These are phyloP conservation scores for Engraulis encrasicolus DNA, from an alignment of 2,113 vertebrate species.

Conservation along the genomic window DNA sequence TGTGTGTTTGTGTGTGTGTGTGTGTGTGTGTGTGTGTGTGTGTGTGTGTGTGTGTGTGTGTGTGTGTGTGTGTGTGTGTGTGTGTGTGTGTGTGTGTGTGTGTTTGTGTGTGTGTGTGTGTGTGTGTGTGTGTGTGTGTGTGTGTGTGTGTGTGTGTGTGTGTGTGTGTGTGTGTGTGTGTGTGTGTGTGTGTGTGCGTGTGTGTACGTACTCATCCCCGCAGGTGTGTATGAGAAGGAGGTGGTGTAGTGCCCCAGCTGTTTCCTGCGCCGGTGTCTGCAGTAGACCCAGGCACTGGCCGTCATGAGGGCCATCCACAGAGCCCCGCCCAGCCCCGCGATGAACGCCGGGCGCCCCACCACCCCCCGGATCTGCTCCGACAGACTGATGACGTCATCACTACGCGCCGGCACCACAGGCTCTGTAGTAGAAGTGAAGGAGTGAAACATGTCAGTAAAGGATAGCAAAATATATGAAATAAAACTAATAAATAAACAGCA, in stretches of 20 bases:
- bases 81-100: conserved; percentile 2
- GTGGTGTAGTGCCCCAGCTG: conserved; percentile 94
- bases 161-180: conserved; percentile 13
- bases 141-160: not conserved
- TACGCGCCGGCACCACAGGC: conserved; percentile 61
- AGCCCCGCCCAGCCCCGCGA: conserved; percentile 84
- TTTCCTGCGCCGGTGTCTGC: conserved; percentile 86
- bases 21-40: not conserved
- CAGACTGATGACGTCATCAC: conserved; percentile 68
- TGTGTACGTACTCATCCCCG: conserved; percentile 68
- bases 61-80: conserved; percentile 1
- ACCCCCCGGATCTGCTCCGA: conserved; percentile 81
- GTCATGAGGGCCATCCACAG: conserved; percentile 87
- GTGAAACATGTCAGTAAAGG: no score
- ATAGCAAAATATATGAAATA: no score
- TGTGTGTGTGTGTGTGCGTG: not conserved
- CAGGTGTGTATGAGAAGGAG: conserved; percentile 92
- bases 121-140: not conserved
- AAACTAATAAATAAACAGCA: no score
- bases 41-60: not conserved
- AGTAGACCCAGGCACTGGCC: conserved; percentile 86
- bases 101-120: not conserved
- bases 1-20: no score
- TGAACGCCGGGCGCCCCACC: conserved; percentile 86
- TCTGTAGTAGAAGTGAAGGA: no score